Base-by-base conservation (phyloP, 2,113 vertebrate genomes). In the Microcebus tavaratra region DNA sequence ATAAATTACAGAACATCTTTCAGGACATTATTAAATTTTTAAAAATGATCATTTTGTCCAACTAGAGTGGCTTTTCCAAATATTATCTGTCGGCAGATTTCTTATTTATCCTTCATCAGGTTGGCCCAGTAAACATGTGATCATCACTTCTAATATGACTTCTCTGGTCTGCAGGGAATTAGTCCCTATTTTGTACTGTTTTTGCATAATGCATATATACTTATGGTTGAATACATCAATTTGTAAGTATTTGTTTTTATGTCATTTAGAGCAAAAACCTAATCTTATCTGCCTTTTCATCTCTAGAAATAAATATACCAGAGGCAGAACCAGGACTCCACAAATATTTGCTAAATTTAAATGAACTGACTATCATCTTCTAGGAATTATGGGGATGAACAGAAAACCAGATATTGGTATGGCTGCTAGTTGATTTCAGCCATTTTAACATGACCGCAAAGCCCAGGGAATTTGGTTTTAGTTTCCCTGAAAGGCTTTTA, bases 401-500 rank as follows among this genome's bases (percentile, higher is more conserved):
- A 70, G 65, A 94, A 94, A 82, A 39, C 3, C 27, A 61, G 5
- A 34, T 55, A 11, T 15, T 73, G 8, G 8, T 59, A 45, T 88
- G 34, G 7, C 7, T 78, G 42, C 25, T 34, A 65, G 34, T 65
- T 88, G 42, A 78, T 94, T 81, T 88, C 53, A 90, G 67, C 27
- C 11, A 67, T 65, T 97, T 92, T 76, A 78, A 20, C n/a, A 73
- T 42, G 79, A 75, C 27, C 36, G 29, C 61, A 87, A 89, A 75
- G 21, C 68, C 13, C 36, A 80, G 15, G 23, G 48, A 84, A 85
- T 82, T 87, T 95, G 21, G 25, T 92, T 96, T 94, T 82, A 34
- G 82, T 81, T 84, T 8, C 39, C 8, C 12, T 29, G 11, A 83
- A 87, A 85, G 45, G 4, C 14, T 78, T 67, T 76, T 45, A 1